Evolutionary conservation across 2,797 vertebrate genomes (phyloP).

Genomic region (Ctenopoma multispine): DNA sequence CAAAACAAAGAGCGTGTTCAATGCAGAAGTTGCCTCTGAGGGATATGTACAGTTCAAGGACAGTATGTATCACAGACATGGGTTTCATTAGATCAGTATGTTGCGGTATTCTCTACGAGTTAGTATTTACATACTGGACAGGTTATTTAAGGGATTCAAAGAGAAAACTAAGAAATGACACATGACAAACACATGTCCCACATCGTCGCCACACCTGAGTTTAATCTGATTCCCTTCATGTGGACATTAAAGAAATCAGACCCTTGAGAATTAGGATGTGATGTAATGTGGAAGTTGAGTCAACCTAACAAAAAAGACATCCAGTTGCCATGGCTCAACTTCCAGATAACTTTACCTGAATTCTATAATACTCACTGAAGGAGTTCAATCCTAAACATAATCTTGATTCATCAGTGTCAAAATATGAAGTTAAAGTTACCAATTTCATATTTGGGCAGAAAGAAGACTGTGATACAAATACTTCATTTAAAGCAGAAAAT

Average conservation of each 20-base stretch:
- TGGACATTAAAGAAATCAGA: not conserved
- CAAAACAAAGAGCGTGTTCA: constrained; percentile 17
- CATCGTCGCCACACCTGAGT: not conserved
- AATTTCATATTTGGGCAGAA: not conserved
- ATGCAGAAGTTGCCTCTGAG: constrained; percentile 61
- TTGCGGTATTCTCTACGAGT: constrained; percentile 44
- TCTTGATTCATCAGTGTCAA: constrained; percentile 1
- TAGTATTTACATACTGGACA: constrained; percentile 40
- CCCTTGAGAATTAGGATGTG: not conserved
- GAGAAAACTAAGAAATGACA: not conserved
- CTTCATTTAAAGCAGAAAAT: constrained; percentile 1
- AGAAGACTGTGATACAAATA: not conserved
- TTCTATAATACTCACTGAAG: too few species aligned
- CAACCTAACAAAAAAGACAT: too few species aligned
- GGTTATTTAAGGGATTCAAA: constrained; percentile 31
- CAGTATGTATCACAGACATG: constrained; percentile 47
- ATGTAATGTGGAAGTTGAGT: too few species aligned
- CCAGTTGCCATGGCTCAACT: too few species aligned
- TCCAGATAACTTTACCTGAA: too few species aligned
- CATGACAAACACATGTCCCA: not conserved
- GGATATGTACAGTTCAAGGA: constrained; percentile 32
- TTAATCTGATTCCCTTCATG: not conserved
- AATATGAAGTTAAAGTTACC: not conserved
- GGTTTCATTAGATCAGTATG: constrained; percentile 55
- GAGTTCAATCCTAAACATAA: not conserved